Percentiles rank a stretch among this genome's conserved stretches.
Conservation (phyloP, 1,140 invertebrate genomes). For the Rhopalosiphum maidis region DNA sequence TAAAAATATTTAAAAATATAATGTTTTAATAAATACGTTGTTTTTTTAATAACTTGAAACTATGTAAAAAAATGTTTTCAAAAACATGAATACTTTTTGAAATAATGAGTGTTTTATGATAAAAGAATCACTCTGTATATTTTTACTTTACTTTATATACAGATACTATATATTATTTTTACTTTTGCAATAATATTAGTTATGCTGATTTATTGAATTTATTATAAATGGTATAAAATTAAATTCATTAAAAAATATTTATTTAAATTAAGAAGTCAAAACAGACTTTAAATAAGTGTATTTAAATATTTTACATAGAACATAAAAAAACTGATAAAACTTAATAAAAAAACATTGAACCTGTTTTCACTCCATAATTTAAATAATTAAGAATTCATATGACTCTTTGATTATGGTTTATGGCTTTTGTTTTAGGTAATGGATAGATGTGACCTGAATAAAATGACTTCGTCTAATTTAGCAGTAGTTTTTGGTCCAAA, state of each 20-base stretch:
- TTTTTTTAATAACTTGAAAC: too few relatives aligned
- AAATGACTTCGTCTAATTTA: constrained; percentile 93
- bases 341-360: not conserved
- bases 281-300: not conserved
- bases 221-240: not conserved
- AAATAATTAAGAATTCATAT: not conserved
- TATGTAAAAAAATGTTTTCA: too few relatives aligned
- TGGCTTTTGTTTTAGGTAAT: constrained; percentile 73
- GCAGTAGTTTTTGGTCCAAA: constrained; percentile 95
- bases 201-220: not conserved
- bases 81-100: too few relatives aligned
- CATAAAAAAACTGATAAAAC: not conserved
- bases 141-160: not conserved
- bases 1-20: too few relatives aligned
- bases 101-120: too few relatives aligned
- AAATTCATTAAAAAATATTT: not conserved
- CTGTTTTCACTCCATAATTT: not conserved
- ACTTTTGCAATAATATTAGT: not conserved
- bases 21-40: too few relatives aligned
- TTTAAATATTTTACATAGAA: not conserved
- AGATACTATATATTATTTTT: too few relatives aligned
- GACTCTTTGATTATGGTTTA: not conserved
- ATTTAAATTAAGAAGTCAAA: not conserved
- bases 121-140: too few relatives aligned
- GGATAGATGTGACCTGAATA: constrained; percentile 90